Conservation (phyloP, 2,113 vertebrate species). For the Hippotragus niger region DNA sequence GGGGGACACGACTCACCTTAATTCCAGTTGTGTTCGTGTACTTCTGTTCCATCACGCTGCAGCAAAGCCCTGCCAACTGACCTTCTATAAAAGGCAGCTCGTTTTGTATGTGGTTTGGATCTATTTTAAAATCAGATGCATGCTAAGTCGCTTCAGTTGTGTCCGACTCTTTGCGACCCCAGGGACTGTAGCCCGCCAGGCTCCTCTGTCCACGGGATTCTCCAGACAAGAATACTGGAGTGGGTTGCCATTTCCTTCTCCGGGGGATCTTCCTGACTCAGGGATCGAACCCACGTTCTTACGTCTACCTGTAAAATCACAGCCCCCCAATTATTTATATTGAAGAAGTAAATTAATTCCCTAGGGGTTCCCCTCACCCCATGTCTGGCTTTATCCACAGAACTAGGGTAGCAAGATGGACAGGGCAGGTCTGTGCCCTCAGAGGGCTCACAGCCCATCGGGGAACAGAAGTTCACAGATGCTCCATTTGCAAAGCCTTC, state of each 20-base stretch:
- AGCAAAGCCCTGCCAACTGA: neutral
- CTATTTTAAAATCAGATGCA: neutral
- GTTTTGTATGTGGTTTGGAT: neutral
- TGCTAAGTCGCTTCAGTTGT: neutral
- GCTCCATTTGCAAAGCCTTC: neutral
- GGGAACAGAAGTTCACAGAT: fast-evolving
- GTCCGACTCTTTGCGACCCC: fast-evolving
- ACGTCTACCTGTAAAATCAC: neutral
- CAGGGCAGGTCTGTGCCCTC: neutral
- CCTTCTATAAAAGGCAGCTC: neutral
- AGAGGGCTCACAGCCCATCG: fast-evolving
- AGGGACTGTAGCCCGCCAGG: neutral
- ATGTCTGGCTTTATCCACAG: fast-evolving
- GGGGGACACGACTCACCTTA: neutral
- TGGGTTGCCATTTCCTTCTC: neutral
- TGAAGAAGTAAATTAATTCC: neutral
- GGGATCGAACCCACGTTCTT: neutral
- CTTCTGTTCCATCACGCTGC: fast-evolving
- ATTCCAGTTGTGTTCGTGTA: fast-evolving
- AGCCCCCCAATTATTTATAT: neutral
- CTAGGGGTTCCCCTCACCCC: neutral
- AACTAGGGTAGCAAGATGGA: no score
- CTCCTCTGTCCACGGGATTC: neutral
- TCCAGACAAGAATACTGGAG: neutral
- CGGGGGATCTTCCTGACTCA: neutral